A percentile compares a stretch with the other conserved stretches of the same genome.
These are phyloP conservation scores for Limnephilus marmoratus DNA, from an alignment of 2,888 invertebrate species.

Conservation along the genomic window DNA sequence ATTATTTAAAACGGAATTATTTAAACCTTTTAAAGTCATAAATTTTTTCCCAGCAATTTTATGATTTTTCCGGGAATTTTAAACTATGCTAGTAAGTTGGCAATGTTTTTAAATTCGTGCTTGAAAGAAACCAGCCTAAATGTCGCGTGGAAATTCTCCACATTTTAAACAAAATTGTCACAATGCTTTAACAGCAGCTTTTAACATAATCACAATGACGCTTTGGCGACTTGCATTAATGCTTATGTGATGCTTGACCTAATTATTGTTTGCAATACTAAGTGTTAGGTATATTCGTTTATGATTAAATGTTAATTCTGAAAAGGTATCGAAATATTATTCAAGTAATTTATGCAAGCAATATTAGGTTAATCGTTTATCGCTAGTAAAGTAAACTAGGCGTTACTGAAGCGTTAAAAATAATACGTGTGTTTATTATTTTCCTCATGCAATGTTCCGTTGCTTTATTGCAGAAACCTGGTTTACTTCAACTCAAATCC, in stretches of 20 bases:
- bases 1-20: constrained; percentile 37
- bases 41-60: background rate
- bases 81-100: background rate
- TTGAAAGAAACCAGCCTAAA: background rate
- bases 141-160: constrained; percentile 10
- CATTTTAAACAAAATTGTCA: background rate
- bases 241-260: background rate
- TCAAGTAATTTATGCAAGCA: no score
- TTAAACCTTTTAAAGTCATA: no score
- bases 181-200: background rate
- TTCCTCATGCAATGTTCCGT: background rate
- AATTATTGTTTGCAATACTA: background rate
- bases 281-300: background rate
- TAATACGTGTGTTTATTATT: background rate
- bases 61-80: background rate
- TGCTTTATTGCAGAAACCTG: background rate
- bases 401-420: background rate
- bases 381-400: background rate
- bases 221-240: background rate
- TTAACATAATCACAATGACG: background rate
- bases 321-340: background rate
- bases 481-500: constrained; percentile 3
- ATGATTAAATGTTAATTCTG: background rate
- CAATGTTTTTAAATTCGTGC: background rate
- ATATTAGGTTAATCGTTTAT: background rate